phyloP scores from a whole-genome alignment of 2,797 vertebrate species.

The Hippopotamyrus pictus region DNA sequence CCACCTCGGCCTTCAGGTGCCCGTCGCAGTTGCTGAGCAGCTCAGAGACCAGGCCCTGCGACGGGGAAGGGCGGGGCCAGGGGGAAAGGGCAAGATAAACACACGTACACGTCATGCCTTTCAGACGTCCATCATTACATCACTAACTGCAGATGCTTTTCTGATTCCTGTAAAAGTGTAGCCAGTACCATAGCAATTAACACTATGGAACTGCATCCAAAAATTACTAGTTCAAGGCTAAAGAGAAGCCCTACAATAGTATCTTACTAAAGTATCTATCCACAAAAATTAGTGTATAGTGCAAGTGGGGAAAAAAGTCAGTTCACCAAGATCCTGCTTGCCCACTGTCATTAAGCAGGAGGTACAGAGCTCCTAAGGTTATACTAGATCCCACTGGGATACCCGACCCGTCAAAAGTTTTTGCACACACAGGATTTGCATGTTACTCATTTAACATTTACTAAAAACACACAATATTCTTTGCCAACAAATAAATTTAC shows the following conservation, averaged over 20 bases:
- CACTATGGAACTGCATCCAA: not conserved
- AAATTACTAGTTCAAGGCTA: not conserved
- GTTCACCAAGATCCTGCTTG: not conserved
- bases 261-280: not conserved
- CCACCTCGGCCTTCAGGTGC: slow-evolving; percentile 88
- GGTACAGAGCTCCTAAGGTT: not conserved
- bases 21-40: slow-evolving; percentile 90
- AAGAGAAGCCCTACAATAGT: not conserved
- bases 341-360: not conserved
- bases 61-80: not conserved
- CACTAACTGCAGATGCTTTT: not conserved
- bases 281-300: not conserved
- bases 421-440: no score
- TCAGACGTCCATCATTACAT: not conserved
- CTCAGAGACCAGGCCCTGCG: slow-evolving; percentile 81
- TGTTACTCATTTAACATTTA: no score
- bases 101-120: not conserved
- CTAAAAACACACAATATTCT: no score
- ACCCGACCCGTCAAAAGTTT: not conserved
- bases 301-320: not conserved
- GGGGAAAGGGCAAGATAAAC: not conserved
- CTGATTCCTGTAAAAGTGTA: not conserved
- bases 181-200: not conserved
- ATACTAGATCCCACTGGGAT: not conserved
- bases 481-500: no score